phyloP scores from a whole-genome alignment of 2,888 invertebrate genomes.

The Brachyptera risi region DNA sequence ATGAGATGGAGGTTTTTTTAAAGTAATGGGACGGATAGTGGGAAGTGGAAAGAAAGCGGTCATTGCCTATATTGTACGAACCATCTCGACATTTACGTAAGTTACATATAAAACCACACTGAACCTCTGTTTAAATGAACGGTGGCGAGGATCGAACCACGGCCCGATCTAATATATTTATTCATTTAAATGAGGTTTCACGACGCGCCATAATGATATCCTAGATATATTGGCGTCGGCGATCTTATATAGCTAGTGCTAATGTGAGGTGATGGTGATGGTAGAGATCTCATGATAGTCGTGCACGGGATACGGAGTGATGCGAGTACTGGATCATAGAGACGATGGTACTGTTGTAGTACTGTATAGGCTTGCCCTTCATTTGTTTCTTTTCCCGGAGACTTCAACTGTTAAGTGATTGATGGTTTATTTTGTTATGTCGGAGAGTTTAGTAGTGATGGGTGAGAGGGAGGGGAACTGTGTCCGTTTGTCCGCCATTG shows the following conservation, averaged over 20 bases:
- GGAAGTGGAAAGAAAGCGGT: no score
- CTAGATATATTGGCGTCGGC: no score
- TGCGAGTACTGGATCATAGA: no score
- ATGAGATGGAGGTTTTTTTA: no score
- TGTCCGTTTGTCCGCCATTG: conserved; percentile 1
- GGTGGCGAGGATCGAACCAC: no score
- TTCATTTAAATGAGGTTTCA: background rate
- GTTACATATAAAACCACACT: background rate
- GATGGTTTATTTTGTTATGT: conserved; percentile 49
- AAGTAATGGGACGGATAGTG: no score
- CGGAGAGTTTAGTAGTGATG: conserved; percentile 42
- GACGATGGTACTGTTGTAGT: background rate
- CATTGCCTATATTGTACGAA: no score
- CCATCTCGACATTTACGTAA: no score
- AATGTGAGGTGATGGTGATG: no score
- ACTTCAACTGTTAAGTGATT: conserved; percentile 41
- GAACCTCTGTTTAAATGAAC: background rate
- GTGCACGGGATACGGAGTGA: no score
- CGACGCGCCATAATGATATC: background rate
- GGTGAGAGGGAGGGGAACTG: conserved; percentile 21
- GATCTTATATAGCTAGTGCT: no score
- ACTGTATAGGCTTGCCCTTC: conserved; percentile 27
- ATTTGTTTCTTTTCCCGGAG: conserved; percentile 29
- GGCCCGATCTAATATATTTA: background rate
- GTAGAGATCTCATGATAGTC: no score